Evolutionary conservation across 2,113 vertebrate genomes (phyloP).

Genomic region (Tenrec ecaudatus): DNA sequence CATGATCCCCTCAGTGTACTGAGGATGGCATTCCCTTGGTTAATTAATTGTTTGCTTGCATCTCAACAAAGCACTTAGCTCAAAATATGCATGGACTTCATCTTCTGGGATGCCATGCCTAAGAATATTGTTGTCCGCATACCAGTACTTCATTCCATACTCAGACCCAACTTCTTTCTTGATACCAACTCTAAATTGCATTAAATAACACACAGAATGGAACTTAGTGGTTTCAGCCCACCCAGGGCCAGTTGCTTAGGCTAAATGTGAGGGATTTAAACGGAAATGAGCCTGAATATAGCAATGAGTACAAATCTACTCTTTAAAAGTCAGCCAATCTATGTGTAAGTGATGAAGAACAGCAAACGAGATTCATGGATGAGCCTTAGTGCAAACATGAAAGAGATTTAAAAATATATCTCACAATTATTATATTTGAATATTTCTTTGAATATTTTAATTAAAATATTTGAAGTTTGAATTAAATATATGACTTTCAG

Average conservation of each 20-base stretch:
- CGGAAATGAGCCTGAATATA: background rate
- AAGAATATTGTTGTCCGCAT: background rate
- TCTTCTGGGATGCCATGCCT: background rate
- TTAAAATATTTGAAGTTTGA: constrained; percentile 7
- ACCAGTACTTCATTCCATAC: background rate
- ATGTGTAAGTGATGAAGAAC: background rate
- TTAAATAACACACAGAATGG: background rate
- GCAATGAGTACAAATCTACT: background rate
- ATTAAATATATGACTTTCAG: background rate
- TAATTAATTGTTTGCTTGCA: background rate
- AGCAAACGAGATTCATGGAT: background rate
- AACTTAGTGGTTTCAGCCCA: no score
- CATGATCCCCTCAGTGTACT: no score
- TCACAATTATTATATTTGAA: background rate
- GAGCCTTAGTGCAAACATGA: background rate
- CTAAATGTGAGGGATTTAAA: background rate
- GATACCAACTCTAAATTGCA: constrained; percentile 24
- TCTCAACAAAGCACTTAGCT: no score
- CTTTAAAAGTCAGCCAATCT: no score
- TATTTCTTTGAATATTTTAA: no score
- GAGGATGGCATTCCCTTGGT: constrained; percentile 10
- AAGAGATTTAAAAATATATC: background rate
- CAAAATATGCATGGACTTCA: constrained; percentile 14
- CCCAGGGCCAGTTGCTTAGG: no score
- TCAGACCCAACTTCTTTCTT: background rate